Conservation (phyloP, 2,113 vertebrate species). For the Chaetops frenatus region DNA sequence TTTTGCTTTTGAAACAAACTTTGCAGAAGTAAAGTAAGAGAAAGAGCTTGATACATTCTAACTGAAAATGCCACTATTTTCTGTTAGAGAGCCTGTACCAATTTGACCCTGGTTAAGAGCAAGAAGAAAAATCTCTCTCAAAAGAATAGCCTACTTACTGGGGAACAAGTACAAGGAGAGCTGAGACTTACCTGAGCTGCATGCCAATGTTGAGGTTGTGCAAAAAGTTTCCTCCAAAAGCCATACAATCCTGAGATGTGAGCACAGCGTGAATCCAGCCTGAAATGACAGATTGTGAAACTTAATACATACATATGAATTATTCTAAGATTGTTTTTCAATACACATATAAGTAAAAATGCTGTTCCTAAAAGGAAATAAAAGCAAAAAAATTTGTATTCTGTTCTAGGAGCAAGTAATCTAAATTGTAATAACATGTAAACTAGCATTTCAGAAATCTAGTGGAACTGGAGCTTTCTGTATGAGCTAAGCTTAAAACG, state of each 20-base stretch:
- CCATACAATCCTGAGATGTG: constrained; percentile 99
- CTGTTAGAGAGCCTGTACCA: background rate
- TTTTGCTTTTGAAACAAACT: constrained; percentile 17
- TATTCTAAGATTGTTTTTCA: background rate
- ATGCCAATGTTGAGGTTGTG: constrained; percentile 99
- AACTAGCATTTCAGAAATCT: background rate
- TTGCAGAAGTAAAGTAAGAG: background rate
- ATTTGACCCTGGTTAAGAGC: background rate
- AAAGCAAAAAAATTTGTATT: background rate
- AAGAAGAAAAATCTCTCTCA: background rate
- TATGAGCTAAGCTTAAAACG: background rate
- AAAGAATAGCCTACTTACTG: background rate
- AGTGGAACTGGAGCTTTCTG: background rate
- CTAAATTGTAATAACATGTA: background rate
- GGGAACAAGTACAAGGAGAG: background rate
- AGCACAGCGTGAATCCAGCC: constrained; percentile 99
- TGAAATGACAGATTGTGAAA: constrained; percentile 62
- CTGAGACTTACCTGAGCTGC: constrained; percentile 91
- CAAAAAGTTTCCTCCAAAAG: constrained; percentile 98
- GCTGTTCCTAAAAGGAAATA: background rate
- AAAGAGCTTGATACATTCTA: background rate
- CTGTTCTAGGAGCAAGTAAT: background rate
- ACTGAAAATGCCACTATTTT: constrained; percentile 1
- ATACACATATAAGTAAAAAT: background rate
- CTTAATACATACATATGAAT: background rate